phyloP scores from a whole-genome alignment of 2,888 invertebrate species.

The Pristionchus arcanus region DNA sequence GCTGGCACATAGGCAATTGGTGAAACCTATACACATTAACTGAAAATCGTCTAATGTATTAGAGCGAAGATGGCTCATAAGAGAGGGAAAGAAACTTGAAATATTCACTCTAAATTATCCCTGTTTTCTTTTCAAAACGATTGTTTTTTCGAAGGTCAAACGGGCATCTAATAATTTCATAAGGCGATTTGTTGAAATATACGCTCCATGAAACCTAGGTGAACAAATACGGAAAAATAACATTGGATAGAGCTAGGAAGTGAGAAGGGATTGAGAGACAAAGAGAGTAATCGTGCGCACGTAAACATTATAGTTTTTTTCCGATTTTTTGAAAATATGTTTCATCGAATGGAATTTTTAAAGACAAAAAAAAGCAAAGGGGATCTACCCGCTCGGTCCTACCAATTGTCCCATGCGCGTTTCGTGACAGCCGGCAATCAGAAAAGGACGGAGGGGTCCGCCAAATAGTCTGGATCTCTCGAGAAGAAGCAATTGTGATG shows the following conservation, averaged over 20 bases:
- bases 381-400: neutral
- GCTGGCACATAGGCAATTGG: neutral
- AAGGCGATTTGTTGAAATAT: too few species aligned
- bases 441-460: neutral
- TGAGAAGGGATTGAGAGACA: too few species aligned
- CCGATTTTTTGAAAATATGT: too few species aligned
- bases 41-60: neutral
- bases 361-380: neutral
- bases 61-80: neutral
- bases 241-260: neutral
- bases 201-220: too few species aligned
- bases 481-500: neutral
- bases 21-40: neutral
- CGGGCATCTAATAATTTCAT: too few species aligned
- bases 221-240: too few species aligned
- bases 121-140: too few species aligned
- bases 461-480: neutral
- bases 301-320: neutral
- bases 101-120: too few species aligned
- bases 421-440: slow-evolving; percentile 16
- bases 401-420: neutral
- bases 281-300: neutral
- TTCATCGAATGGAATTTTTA: too few species aligned
- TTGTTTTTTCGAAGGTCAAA: too few species aligned
- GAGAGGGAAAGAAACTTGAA: neutral